phyloP scores from a whole-genome alignment of 2,888 invertebrate species.

The Tineola bisselliella region DNA sequence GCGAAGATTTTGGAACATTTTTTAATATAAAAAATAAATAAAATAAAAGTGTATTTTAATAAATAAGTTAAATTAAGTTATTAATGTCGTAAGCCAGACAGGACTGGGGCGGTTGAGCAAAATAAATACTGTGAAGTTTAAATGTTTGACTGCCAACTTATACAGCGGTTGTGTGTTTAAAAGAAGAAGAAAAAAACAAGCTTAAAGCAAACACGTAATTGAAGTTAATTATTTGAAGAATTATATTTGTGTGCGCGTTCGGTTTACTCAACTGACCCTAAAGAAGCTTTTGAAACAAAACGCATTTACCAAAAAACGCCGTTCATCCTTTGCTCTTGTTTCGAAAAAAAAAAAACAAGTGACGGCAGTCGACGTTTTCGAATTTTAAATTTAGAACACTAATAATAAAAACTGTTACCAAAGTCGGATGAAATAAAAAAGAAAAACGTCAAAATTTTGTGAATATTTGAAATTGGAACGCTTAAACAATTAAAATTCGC shows the following conservation, averaged over 20 bases:
- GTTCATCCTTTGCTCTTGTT: background rate
- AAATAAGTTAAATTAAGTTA: background rate
- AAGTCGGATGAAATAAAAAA: background rate
- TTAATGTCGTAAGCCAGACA: conserved; percentile 32
- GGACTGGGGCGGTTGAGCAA: conserved; percentile 36
- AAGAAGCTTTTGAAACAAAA: conserved; percentile 15
- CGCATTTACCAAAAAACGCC: background rate
- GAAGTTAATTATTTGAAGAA: conserved; percentile 24
- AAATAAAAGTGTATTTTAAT: background rate
- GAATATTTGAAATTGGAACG: background rate
- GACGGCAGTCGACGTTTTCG: too few species aligned
- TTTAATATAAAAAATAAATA: background rate
- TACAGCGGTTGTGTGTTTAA: background rate
- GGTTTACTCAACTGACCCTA: conserved; percentile 38
- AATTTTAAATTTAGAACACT: too few species aligned
- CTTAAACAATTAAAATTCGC: too few species aligned
- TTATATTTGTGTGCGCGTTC: conserved; percentile 54
- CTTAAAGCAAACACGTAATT: conserved; percentile 50
- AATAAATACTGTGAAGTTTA: conserved; percentile 18
- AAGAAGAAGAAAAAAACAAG: background rate
- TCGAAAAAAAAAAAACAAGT: background rate
- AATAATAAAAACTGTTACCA: too few species aligned
- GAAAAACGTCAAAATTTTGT: background rate
- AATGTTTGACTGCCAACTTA: conserved; percentile 14
- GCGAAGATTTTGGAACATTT: conserved; percentile 3